A percentile compares a stretch with the other conserved stretches of the same genome.
phyloP scores from a whole-genome alignment of 2,113 vertebrate species.

The Promerops cafer region DNA sequence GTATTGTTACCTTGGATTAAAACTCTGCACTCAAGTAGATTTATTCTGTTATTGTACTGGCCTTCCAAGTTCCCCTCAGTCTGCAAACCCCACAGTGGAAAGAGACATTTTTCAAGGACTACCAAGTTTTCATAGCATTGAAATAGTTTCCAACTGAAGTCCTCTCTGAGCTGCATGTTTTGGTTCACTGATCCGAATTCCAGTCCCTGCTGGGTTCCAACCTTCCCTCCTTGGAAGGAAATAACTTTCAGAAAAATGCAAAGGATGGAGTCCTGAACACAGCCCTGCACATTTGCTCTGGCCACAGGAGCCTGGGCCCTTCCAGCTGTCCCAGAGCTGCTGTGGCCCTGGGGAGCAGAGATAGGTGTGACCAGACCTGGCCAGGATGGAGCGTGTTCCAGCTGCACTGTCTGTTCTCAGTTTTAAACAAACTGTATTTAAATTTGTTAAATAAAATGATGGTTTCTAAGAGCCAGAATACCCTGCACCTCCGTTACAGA shows the following conservation, averaged over 20 bases:
- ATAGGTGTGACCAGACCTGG: background rate
- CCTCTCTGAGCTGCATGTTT: conserved; percentile 66
- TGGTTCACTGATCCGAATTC: conserved; percentile 38
- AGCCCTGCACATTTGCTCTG: background rate
- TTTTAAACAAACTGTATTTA: conserved; percentile 75
- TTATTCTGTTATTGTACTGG: background rate
- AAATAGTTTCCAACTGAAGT: background rate
- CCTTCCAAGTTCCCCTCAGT: background rate
- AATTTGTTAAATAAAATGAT: conserved; percentile 71
- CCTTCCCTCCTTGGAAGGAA: conserved; percentile 22
- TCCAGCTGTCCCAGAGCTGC: background rate
- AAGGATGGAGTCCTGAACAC: background rate
- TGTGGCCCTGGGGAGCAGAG: background rate
- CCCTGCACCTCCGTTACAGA: background rate
- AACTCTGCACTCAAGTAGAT: background rate
- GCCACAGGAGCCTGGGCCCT: background rate
- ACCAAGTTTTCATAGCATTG: background rate
- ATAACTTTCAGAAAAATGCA: background rate
- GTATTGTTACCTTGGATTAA: background rate
- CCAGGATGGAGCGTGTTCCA: background rate
- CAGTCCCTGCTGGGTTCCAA: conserved; percentile 26
- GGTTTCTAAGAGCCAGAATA: conserved; percentile 71
- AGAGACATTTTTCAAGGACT: conserved; percentile 16
- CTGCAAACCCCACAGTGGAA: background rate
- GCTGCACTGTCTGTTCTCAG: conserved; percentile 53